Evolutionary conservation across 2,113 vertebrate species (phyloP), one percentile per base, ranked within the genome.

Genomic region (Indicator maculatus): DNA sequence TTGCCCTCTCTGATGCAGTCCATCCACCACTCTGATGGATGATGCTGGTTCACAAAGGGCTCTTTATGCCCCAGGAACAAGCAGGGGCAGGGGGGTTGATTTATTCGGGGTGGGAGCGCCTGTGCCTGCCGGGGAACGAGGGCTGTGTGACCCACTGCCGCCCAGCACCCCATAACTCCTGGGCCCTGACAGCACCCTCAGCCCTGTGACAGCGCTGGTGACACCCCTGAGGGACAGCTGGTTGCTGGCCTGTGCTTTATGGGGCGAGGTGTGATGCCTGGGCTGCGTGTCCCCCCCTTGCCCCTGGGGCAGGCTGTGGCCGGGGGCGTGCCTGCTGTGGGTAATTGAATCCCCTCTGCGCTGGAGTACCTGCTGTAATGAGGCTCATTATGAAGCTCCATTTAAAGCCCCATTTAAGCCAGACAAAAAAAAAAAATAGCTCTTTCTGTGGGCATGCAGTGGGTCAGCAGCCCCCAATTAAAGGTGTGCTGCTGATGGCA

Each of bases 391-490:
- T 67, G 81, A 92, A 76, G 64, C 26, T 28, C 90, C 72, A 78
- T 93, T 96, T 95, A 92, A 96, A 96, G 83, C 74, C 17, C 39
- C 90, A 84, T 89, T 91, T 87, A 67, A 95, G 67, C 14, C 83
- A 79, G 76, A 89, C 6, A 24, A 65, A 5, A 28, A 21, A 24
- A 65, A 5, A 28, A 21, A 85, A 28, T 36, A 41, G 41, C 33
- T 83, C 50, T 81, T 64, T 75, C 33, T 39, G 36, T 26, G 0
- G 77, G 74, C 4, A 0, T 0, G 4, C 71, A 81, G 45, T 1
- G 0, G 75, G 82, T 64, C 67, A 33, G 60, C 9, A 38, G 93
- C 65, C 61, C 61, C 73, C 90, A 88, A 71, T 77, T 74, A 92
- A 79, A 88, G 70, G 91, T 3, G 7, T 60, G 50, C 65, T 55